Evolutionary conservation across 2,797 vertebrate genomes (phyloP).

Genomic region (Chromis chromis): DNA sequence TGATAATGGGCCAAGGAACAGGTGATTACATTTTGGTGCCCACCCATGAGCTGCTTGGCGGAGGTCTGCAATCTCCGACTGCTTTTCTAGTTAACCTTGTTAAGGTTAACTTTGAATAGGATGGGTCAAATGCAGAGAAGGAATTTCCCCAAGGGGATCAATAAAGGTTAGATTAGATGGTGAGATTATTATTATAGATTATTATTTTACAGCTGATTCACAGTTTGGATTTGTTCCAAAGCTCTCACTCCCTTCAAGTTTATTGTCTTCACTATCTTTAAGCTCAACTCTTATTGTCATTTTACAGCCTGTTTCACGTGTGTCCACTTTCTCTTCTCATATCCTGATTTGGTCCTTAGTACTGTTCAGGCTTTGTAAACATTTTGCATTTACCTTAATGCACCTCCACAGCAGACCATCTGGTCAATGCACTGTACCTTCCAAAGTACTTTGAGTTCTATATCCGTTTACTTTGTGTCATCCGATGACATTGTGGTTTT

Average conservation of each 20-base stretch:
- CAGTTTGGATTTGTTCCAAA: background rate
- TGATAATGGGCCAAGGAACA: too few relatives aligned
- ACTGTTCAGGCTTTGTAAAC: background rate
- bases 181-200: too few relatives aligned
- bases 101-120: too few relatives aligned
- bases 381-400: background rate
- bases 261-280: constrained; percentile 12
- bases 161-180: too few relatives aligned
- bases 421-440: background rate
- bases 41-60: too few relatives aligned
- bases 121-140: too few relatives aligned
- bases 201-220: background rate
- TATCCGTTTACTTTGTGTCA: background rate
- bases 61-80: too few relatives aligned
- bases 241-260: constrained; percentile 5
- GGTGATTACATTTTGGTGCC: too few relatives aligned
- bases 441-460: background rate
- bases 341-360: too few relatives aligned
- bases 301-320: constrained; percentile 2
- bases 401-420: background rate
- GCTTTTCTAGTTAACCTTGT: too few relatives aligned
- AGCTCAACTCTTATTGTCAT: background rate
- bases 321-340: background rate
- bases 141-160: too few relatives aligned
- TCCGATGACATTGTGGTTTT: background rate